Percentiles rank a stretch among this genome's conserved stretches.
These are phyloP conservation scores for Ormyrus pomaceus DNA, from an alignment of 2,888 invertebrate species.

Conservation along the genomic window DNA sequence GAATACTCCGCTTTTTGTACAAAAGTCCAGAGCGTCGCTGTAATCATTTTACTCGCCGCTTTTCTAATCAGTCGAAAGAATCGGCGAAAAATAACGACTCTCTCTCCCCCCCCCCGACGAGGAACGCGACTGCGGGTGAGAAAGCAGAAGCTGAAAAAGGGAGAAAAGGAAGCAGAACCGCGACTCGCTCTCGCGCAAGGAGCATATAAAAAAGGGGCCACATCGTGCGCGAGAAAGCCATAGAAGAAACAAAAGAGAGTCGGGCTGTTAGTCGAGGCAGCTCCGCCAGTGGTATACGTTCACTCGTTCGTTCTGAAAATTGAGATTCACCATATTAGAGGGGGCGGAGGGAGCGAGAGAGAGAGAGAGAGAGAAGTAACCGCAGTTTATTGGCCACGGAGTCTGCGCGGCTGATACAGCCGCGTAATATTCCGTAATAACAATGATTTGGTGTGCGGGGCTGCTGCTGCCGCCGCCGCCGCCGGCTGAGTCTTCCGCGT, in stretches of 20 bases:
- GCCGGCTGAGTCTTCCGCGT: conserved; percentile 65
- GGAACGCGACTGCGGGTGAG: too few species aligned
- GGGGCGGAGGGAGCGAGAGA: conserved; percentile 11
- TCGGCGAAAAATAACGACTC: too few species aligned
- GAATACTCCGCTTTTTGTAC: neutral
- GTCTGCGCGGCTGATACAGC: conserved; percentile 72
- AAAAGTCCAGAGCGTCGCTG: too few species aligned
- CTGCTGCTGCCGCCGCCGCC: conserved; percentile 62
- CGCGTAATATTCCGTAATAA: conserved; percentile 74
- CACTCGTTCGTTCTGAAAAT: conserved; percentile 66
- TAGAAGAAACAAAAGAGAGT: conserved; percentile 39
- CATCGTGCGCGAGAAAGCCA: neutral
- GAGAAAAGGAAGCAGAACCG: neutral
- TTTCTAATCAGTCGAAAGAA: too few species aligned
- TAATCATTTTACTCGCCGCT: too few species aligned
- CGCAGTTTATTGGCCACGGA: conserved; percentile 73
- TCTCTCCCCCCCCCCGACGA: too few species aligned
- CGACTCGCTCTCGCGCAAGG: neutral
- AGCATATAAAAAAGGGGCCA: conserved; percentile 5
- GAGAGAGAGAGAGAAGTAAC: conserved; percentile 62
- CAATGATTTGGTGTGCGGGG: conserved; percentile 73
- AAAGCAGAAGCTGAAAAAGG: too few species aligned
- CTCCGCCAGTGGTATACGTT: conserved; percentile 50
- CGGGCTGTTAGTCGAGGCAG: conserved; percentile 43
- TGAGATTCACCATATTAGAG: conserved; percentile 72